Evolutionary conservation across 2,888 invertebrate genomes (phyloP).

Genomic region (Gryllus longicercus): DNA sequence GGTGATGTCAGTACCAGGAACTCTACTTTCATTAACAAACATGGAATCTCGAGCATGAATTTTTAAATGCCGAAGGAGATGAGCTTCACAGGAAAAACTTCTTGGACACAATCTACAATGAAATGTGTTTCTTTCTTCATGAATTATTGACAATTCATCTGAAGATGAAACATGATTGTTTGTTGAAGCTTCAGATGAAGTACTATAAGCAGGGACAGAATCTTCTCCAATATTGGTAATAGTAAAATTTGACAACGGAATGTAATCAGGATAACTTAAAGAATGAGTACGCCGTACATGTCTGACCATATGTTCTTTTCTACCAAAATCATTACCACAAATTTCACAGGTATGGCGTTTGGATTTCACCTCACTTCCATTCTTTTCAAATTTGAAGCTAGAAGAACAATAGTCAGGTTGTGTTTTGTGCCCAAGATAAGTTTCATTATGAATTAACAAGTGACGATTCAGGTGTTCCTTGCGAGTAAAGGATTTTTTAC

Average conservation of each 20-base stretch:
- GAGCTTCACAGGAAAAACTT: neutral
- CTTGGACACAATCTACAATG: neutral
- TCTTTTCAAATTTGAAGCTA: neutral
- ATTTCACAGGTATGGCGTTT: neutral
- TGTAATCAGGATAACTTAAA: neutral
- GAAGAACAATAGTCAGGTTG: neutral
- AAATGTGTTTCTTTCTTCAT: neutral
- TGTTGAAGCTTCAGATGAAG: too few relatives aligned
- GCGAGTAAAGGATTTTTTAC: constrained; percentile 69
- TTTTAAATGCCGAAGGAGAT: neutral
- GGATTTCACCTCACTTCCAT: neutral
- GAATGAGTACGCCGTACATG: neutral
- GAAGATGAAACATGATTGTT: neutral
- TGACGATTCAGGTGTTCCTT: constrained; percentile 65
- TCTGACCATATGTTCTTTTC: neutral
- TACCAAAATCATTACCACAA: neutral
- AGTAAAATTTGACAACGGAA: neutral
- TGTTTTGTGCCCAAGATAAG: too few relatives aligned
- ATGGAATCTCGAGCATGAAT: constrained; percentile 1
- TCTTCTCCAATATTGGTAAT: neutral
- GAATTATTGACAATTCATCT: neutral
- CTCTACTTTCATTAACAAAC: neutral
- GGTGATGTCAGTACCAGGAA: neutral
- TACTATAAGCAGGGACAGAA: too few relatives aligned
- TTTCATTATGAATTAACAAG: constrained; percentile 52